These are phyloP conservation scores for Formicarius rufipectus DNA, from an alignment of 2,113 vertebrate genomes.

Conservation along the genomic window DNA sequence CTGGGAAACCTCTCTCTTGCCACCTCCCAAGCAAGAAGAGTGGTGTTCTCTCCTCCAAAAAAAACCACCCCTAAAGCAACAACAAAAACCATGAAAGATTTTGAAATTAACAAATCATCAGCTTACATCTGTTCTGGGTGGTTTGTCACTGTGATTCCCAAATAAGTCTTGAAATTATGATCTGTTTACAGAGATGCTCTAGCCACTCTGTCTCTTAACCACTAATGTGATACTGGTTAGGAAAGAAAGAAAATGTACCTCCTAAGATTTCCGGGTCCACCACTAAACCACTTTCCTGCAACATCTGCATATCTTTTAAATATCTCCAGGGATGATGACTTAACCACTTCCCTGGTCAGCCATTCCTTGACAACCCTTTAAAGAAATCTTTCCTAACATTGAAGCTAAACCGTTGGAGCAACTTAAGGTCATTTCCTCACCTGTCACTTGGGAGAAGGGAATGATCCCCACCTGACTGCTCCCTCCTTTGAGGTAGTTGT, in stretches of 20 bases:
- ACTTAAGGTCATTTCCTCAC: not conserved
- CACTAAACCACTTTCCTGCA: not conserved
- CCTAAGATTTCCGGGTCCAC: not conserved
- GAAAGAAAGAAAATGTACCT: too few relatives aligned
- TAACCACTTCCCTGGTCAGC: not conserved
- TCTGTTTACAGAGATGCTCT: not conserved
- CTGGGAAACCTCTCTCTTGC: too few relatives aligned
- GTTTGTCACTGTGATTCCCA: fast-evolving
- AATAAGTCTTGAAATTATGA: not conserved
- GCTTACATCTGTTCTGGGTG: not conserved
- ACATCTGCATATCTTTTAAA: not conserved
- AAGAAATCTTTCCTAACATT: not conserved
- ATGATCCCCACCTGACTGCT: not conserved
- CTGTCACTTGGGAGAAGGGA: not conserved
- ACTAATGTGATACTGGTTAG: not conserved
- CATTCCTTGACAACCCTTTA: not conserved
- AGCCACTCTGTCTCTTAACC: not conserved
- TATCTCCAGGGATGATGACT: not conserved
- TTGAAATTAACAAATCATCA: not conserved
- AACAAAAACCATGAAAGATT: too few relatives aligned
- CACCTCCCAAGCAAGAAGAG: too few relatives aligned
- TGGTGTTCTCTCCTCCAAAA: too few relatives aligned
- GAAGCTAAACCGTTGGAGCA: not conserved
- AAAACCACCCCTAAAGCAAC: too few relatives aligned
- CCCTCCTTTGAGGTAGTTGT: not conserved